Base-by-base conservation (phyloP, 1,140 invertebrate species). In the Mizuhopecten yessoensis region DNA sequence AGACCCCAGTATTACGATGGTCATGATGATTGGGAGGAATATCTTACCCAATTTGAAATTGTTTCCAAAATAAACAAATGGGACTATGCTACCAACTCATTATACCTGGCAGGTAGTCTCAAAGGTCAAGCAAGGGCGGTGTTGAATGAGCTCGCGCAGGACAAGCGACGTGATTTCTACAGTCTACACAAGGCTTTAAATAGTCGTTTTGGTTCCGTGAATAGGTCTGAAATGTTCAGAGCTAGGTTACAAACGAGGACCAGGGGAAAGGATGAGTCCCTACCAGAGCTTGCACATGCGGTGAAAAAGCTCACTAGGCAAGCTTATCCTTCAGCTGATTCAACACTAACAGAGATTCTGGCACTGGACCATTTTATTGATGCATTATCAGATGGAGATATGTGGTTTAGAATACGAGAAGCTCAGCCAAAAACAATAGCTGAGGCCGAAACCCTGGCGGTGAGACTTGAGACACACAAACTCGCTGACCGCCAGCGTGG, bases 41-140 rank as follows among this genome's bases (percentile, higher is more conserved):
- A 91, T 86, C 34, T 91, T 29, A 45, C 90, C 34, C 90, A 91
- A 29, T 91, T 91, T 91, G 87, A 91, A 42, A 91, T 91, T 33
- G n/a, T 91, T 39, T 88, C 87, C 33, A 87, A 91, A 34, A n/a
- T 88, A 0, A 91, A 91, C 42, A 34, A 13, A 11, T 88, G 45
- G 90, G 45, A 88, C 39, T 91, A 91, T 42, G 23, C 36, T 33
- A 34, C 87, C 11, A 91, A 88, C 29, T 91, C 45, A 36, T 33
- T 90, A 23, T 39, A 90, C 29, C 75, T 90, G 33, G 86, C 87
- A n/a, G 34, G 89, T 89, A 86, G 89, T 89, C 39, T 89, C 11
- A 36, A 57, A 23, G 89, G 89, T 7, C 20, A n/a, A 11, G 89
- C 89, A 0, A 34, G 89, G 34, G 57, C 89, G 10, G 57, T 89